Conservation (phyloP, 2,888 invertebrate genomes). For the Cryptus armator region DNA sequence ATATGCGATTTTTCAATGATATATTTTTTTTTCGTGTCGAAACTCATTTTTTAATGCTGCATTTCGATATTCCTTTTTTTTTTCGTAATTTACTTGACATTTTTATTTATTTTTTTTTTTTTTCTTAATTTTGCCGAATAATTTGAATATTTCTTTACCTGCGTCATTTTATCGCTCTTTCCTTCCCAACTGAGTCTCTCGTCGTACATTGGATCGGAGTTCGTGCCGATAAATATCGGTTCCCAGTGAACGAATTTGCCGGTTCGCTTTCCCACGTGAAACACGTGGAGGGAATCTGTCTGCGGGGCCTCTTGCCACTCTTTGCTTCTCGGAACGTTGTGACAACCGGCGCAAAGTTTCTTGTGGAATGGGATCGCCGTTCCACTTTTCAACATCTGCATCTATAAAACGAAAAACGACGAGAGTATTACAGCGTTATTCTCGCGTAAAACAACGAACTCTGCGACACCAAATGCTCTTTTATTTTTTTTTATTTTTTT, state of each 20-base stretch:
- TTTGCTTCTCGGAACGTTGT: slow-evolving; percentile 93
- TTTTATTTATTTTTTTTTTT: neutral
- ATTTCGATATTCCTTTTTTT: neutral
- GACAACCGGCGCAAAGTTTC: slow-evolving; percentile 94
- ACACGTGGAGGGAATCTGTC: slow-evolving; percentile 91
- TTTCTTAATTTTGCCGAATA: neutral
- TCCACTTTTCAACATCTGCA: slow-evolving; percentile 91
- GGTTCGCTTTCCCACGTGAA: slow-evolving; percentile 93
- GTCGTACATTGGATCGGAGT: slow-evolving; percentile 95
- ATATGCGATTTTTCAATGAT: neutral
- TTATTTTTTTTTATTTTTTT: neutral
- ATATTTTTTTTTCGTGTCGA: neutral
- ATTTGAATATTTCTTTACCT: slow-evolving; percentile 86
- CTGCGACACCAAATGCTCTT: no score
- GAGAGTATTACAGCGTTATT: neutral
- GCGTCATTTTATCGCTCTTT: slow-evolving; percentile 98
- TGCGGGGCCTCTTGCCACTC: slow-evolving; percentile 93
- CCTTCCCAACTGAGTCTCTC: slow-evolving; percentile 98
- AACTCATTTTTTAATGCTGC: no score
- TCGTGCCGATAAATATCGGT: slow-evolving; percentile 96
- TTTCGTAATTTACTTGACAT: neutral
- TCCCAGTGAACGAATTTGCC: slow-evolving; percentile 95
- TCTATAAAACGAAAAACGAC: slow-evolving; percentile 77
- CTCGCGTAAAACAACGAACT: neutral
- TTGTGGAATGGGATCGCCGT: slow-evolving; percentile 97